phyloP scores from a whole-genome alignment of 2,888 invertebrate species.

The Sphinx pinastri region DNA sequence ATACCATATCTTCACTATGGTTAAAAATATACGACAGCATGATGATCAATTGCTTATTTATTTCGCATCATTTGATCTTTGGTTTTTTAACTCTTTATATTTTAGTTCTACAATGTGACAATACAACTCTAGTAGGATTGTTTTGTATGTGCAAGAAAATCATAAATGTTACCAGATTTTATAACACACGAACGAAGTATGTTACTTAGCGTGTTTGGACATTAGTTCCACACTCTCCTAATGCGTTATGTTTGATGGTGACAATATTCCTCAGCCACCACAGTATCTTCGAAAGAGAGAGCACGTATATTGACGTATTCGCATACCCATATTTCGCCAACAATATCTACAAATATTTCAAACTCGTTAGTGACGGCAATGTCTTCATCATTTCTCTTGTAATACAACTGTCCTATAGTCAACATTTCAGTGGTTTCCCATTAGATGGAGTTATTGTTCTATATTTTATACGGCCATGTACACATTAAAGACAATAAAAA shows the following conservation, averaged over 20 bases:
- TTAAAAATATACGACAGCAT: too few species aligned
- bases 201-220: background rate
- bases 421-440: background rate
- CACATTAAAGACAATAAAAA: conserved; percentile 21
- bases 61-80: too few species aligned
- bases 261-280: background rate
- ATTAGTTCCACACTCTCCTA: background rate
- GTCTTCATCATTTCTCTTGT: background rate
- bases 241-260: background rate
- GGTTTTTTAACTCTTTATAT: too few species aligned
- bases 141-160: background rate
- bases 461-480: background rate
- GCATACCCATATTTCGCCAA: too few species aligned
- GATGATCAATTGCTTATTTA: too few species aligned
- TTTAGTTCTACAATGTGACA: too few species aligned
- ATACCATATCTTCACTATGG: too few species aligned
- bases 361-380: background rate
- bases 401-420: background rate
- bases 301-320: too few species aligned
- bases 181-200: background rate
- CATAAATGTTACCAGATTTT: background rate
- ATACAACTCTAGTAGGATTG: too few species aligned
- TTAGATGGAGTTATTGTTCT: conserved; percentile 13
- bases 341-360: too few species aligned
- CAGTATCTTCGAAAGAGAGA: too few species aligned